Evolutionary conservation across 2,888 invertebrate genomes (phyloP), one percentile per base, ranked within the genome.

Genomic region (Branchipolynoe longqiensis): DNA sequence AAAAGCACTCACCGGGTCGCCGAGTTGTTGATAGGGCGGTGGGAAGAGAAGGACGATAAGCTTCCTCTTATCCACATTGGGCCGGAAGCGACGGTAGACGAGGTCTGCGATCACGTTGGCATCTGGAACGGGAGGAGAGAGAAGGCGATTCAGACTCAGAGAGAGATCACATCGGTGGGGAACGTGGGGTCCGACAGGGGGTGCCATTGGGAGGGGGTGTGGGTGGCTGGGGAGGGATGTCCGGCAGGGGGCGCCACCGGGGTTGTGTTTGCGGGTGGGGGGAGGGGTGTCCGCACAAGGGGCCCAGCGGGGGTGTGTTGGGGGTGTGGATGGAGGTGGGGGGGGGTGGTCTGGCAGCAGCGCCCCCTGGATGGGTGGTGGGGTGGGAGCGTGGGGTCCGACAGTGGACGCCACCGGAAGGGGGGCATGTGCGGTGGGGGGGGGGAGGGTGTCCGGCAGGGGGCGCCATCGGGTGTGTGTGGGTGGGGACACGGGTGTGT

Each of bases 71-170:
- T 25, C 28, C 12, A 78, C 78, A 78, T 41, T 78, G 18, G 78
- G 78, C 31, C 78, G 41, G 78, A 78, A 78, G 41, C 78, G 41
- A 31, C 54, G 22, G 48, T 78, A 78, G 78, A 78, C 78, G 54
- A 78, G 78, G 28, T 78, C 78, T 41, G 78, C 78, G 54, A 78
- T 78, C 28, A 78, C 78, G 31, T 78, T 78, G 25, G 78, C 78
- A 54, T 78, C 78, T 78, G 25, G 18, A 78, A 78, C 28, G 28
- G 41, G 78, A 78, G 41, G 1, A 25, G 12, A 78, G 69, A 69
- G 69, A 14, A 69, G 69, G 0, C 69, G 33, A 22, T 38, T 69
- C 25, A 69, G 33, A 69, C 69, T 36, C 36, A 69, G 8, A n/a
- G n/a, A n/a, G n/a, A n/a, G n/a, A n/a, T n/a, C 36, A 33, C 69